Percentiles rank a stretch among this genome's conserved stretches.
Conservation (phyloP, 2,888 invertebrate genomes). For the Drosophila seclusa region DNA sequence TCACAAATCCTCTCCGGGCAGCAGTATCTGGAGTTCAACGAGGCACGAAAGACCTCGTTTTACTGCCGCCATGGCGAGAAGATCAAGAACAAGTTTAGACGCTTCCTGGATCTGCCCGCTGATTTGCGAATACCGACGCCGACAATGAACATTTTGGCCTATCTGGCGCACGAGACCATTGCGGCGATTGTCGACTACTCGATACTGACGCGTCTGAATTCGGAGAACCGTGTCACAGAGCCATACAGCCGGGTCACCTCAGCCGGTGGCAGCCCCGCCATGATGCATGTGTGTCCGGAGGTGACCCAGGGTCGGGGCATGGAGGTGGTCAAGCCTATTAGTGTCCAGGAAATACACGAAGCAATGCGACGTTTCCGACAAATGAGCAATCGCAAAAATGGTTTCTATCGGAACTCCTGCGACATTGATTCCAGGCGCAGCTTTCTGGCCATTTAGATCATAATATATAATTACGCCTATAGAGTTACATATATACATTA, state of each 20-base stretch:
- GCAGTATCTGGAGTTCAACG: conserved; percentile 91
- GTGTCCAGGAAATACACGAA: conserved; percentile 93
- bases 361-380: conserved; percentile 89
- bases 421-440: conserved; percentile 81
- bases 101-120: conserved; percentile 88
- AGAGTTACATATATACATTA: background rate
- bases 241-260: conserved; percentile 88
- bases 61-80: conserved; percentile 86
- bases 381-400: conserved; percentile 82
- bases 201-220: conserved; percentile 92
- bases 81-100: conserved; percentile 87
- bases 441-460: conserved; percentile 81
- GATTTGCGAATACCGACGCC: conserved; percentile 87
- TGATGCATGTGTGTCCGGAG: conserved; percentile 85
- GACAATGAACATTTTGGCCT: conserved; percentile 92
- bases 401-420: conserved; percentile 81
- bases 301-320: conserved; percentile 86
- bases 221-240: conserved; percentile 88
- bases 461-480: background rate
- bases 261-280: conserved; percentile 82
- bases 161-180: conserved; percentile 95
- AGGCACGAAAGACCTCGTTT: conserved; percentile 92
- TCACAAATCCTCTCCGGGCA: conserved; percentile 86
- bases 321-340: conserved; percentile 90
- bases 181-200: conserved; percentile 95